Conservation (phyloP, 30 jellyfish, hydroid and myxozoan species). For the Phacellophora camtschatica region DNA sequence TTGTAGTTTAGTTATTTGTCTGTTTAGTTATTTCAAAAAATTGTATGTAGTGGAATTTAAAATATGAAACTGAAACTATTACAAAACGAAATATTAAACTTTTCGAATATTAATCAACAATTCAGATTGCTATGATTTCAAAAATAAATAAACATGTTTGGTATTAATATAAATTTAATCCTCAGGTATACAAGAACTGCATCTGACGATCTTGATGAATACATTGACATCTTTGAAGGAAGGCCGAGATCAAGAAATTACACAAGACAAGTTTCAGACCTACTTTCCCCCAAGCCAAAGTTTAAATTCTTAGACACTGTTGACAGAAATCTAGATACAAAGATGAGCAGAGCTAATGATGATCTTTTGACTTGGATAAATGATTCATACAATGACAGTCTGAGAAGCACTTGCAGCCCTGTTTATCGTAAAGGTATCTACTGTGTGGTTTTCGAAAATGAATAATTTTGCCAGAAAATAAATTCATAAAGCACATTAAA, state of each 20-base stretch:
- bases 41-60: too few species aligned
- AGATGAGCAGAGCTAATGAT: neutral
- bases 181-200: slow-evolving; percentile 61
- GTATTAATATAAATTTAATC: neutral
- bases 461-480: too few species aligned
- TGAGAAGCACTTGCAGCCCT: slow-evolving; percentile 67
- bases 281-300: slow-evolving; percentile 55
- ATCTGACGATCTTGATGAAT: slow-evolving; percentile 63
- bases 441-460: too few species aligned
- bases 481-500: too few species aligned
- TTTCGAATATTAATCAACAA: too few species aligned
- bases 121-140: too few species aligned
- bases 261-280: slow-evolving; percentile 43
- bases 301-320: slow-evolving; percentile 6
- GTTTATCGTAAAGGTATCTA: too few species aligned
- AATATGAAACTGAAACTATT: too few species aligned
- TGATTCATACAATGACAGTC: slow-evolving; percentile 35
- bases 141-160: neutral
- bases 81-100: too few species aligned
- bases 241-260: slow-evolving; percentile 24
- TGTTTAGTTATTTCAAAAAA: too few species aligned
- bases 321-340: neutral
- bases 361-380: slow-evolving; percentile 56
- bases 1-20: too few species aligned
- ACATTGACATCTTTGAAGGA: slow-evolving; percentile 68